Percentiles rank a stretch among this genome's conserved stretches.
Evolutionary conservation across 1,140 invertebrate species (phyloP).

Genomic region (Armadillidium nasatum): DNA sequence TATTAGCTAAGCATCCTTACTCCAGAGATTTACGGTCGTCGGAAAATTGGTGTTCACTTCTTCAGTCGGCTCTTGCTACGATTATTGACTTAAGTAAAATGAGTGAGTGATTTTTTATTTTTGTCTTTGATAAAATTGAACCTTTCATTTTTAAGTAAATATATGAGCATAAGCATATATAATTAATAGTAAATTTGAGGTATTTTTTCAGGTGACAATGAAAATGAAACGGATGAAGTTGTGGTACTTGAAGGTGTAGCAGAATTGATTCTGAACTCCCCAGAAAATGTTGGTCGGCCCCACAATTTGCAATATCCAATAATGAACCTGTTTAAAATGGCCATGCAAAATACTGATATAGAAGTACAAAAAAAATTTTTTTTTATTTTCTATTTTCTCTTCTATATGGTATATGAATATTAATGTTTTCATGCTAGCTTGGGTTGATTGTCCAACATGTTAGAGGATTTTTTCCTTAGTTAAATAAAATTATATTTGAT

Average conservation of each 20-base stretch:
- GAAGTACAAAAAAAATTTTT: slow-evolving; percentile 55
- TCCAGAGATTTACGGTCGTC: slow-evolving; percentile 56
- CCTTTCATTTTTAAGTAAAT: no score
- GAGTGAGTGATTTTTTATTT: slow-evolving; percentile 43
- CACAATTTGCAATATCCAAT: slow-evolving; percentile 84
- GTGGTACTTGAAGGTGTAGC: slow-evolving; percentile 80
- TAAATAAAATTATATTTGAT: no score
- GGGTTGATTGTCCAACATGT: no score
- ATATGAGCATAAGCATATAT: neutral
- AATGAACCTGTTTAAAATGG: slow-evolving; percentile 85
- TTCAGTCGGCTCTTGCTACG: slow-evolving; percentile 81
- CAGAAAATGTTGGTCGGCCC: slow-evolving; percentile 66
- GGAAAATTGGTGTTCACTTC: slow-evolving; percentile 67
- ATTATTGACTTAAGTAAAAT: slow-evolving; percentile 85
- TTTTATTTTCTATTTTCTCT: no score
- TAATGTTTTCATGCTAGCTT: no score
- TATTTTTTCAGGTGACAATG: slow-evolving; percentile 59
- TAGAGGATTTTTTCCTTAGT: no score
- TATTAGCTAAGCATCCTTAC: slow-evolving; percentile 32
- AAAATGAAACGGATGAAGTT: slow-evolving; percentile 73
- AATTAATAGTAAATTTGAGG: slow-evolving; percentile 29
- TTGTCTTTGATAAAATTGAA: no score
- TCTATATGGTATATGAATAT: no score
- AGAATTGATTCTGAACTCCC: slow-evolving; percentile 77
- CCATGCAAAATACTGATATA: slow-evolving; percentile 69